Evolutionary conservation across 2,113 vertebrate genomes (phyloP), one percentile per base, ranked within the genome.

Genomic region (Archocentrus centrarchus): DNA sequence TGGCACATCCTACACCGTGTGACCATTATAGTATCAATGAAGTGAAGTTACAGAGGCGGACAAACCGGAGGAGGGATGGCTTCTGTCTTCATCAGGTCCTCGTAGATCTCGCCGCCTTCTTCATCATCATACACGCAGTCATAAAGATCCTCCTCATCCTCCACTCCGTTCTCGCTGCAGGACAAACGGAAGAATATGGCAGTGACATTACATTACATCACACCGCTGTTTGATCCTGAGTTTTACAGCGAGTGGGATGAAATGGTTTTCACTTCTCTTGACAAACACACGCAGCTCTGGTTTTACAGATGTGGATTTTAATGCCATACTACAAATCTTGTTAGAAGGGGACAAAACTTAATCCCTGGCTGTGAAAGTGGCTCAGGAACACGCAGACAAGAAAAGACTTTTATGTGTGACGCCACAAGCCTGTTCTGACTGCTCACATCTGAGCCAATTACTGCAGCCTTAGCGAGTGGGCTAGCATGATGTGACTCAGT

Each of bases 61-160:
- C 95, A 95, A 95, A 99, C 98, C 62, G 96, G 95, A 22, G 97
- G 97, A 53, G 96, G 96, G 1, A 95, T 90, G 61, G 96, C 96
- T 92, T 98, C 98, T 0, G 97, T 97, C 94, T 99, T 99, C 98
- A 99, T 99, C 35, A 99, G 87, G 92, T 99, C 98, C 93, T 99
- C 98, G 7, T 99, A 99, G 79, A 99, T 98, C 88, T 99, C 98
- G 1, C 97, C 98, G 0, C 97, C 98, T 76, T 98, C 98, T 58
- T 99, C 98, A 77, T 99, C 98, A 7, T 98, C 97, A 7, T 99
- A 99, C 22, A 99, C 98, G 3, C 97, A 99, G 95, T 99, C 98
- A 1, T 99, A 99, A 24, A 99, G 95, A 5, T 97, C 97, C 64
- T 99, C 98, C 82, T 99, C 98, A 50, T 97, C 96, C 24, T 97